Percentiles rank a stretch among this genome's conserved stretches.
These are phyloP conservation scores for Icerya purchasi DNA, from an alignment of 2,888 invertebrate genomes.

Conservation along the genomic window DNA sequence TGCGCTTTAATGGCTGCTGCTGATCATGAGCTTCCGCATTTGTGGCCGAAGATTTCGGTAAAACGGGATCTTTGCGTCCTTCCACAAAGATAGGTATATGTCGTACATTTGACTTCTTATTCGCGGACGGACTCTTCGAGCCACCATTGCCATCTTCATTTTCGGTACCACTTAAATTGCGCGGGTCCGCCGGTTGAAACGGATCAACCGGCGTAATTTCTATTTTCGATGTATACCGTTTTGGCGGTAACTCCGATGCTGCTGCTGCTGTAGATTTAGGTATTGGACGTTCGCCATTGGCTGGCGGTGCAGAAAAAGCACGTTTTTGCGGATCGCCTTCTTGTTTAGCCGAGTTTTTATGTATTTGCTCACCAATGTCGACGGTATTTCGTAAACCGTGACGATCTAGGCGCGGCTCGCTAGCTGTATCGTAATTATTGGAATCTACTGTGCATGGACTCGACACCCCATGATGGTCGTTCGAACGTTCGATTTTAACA, in stretches of 20 bases:
- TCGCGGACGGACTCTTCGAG: constrained; percentile 2
- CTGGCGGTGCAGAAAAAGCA: constrained; percentile 62
- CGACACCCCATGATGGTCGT: constrained; percentile 13
- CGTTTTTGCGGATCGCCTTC: constrained; percentile 26
- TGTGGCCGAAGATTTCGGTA: constrained; percentile 36
- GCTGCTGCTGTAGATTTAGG: no score
- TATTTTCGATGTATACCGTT: constrained; percentile 22
- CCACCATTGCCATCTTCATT: constrained; percentile 22
- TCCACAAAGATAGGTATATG: constrained; percentile 78
- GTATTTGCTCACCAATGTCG: constrained; percentile 32
- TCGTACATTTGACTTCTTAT: constrained; percentile 36
- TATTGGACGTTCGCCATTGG: constrained; percentile 2
- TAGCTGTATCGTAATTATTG: constrained; percentile 23
- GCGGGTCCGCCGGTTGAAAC: constrained; percentile 21
- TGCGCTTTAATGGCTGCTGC: constrained; percentile 7
- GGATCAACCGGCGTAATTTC: constrained; percentile 23
- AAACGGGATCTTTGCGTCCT: constrained; percentile 56
- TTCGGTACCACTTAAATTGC: constrained; percentile 23
- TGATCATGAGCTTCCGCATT: constrained; percentile 1
- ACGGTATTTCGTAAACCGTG: constrained; percentile 53
- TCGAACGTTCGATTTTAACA: constrained; percentile 7
- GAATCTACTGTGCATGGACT: constrained; percentile 18
- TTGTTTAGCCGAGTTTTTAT: constrained; percentile 27
- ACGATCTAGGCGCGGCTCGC: not conserved
- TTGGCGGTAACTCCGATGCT: constrained; percentile 21